These are phyloP conservation scores for Embiotoca jacksoni DNA, from an alignment of 2,113 vertebrate genomes.

Conservation along the genomic window DNA sequence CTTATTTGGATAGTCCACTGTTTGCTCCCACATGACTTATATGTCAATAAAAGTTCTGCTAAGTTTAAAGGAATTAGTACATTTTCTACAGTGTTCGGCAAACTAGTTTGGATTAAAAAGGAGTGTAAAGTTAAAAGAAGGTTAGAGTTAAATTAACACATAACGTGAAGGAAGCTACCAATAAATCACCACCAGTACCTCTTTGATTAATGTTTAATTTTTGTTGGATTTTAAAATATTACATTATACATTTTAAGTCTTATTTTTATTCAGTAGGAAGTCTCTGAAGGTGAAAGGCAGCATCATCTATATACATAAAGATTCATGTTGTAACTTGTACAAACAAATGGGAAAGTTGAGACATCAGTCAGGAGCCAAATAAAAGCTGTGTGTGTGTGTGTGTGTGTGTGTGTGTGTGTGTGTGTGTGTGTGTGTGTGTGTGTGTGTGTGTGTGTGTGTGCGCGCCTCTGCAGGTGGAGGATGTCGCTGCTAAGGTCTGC, in stretches of 20 bases:
- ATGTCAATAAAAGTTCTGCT: not conserved
- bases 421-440: no score
- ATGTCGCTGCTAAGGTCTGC: conserved; percentile 43
- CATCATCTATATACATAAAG: no score
- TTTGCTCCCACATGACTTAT: conserved; percentile 8
- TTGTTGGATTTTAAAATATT: no score
- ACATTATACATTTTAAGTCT: no score
- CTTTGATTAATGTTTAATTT: no score
- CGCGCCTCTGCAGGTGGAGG: conserved; percentile 56
- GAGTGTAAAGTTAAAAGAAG: not conserved
- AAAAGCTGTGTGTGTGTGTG: conserved; percentile 4
- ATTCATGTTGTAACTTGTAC: conserved; percentile 1
- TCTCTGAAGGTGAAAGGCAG: no score
- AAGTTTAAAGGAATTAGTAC: not conserved
- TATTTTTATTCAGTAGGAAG: no score
- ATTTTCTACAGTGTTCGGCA: not conserved
- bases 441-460: no score
- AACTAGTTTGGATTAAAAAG: not conserved
- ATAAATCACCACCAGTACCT: no score
- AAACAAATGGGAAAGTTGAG: conserved; percentile 24
- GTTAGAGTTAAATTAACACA: no score
- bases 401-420: not conserved
- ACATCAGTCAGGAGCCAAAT: conserved; percentile 17
- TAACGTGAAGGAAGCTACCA: no score
- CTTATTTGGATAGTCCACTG: conserved; percentile 30